A percentile compares a stretch with the other conserved stretches of the same genome.
Evolutionary conservation across 30 jellyfish, hydroid and myxozoan species (phyloP).

Genomic region (Phacellophora camtschatica): DNA sequence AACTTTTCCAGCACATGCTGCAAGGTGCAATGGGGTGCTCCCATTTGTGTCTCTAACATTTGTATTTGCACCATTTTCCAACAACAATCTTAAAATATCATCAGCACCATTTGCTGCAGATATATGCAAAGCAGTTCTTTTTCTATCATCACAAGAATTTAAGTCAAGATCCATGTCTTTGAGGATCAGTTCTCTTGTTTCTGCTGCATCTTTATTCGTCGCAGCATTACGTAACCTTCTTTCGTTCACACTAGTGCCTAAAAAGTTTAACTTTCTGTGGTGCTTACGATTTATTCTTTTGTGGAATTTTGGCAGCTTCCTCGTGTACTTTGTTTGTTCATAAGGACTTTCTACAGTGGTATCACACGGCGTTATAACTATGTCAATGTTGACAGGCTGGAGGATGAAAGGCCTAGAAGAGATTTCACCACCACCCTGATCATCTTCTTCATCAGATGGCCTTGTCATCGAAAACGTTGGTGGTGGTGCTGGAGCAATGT

Average conservation of each 20-base stretch:
- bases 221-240: constrained; percentile 59
- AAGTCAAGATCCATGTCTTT: constrained; percentile 20
- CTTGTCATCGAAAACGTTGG: constrained; percentile 17
- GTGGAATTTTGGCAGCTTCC: constrained; percentile 1
- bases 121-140: constrained; percentile 78
- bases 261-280: constrained; percentile 2
- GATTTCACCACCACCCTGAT: not conserved
- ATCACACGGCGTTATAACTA: constrained; percentile 62
- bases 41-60: constrained; percentile 74
- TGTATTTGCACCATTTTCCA: constrained; percentile 83
- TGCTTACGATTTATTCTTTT: not conserved
- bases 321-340: constrained; percentile 20
- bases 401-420: not conserved
- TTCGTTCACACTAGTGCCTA: constrained; percentile 27
- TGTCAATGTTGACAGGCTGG: constrained; percentile 52
- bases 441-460: not conserved
- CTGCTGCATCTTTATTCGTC: not conserved
- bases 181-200: not conserved
- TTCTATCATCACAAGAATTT: constrained; percentile 59
- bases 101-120: constrained; percentile 81
- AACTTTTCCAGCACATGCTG: constrained; percentile 73
- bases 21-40: constrained; percentile 81
- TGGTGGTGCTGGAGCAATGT: constrained; percentile 9
- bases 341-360: constrained; percentile 11
- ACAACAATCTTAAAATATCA: constrained; percentile 50